Evolutionary conservation across 1,140 invertebrate genomes (phyloP).

Genomic region (Megalonaias nervosa): DNA sequence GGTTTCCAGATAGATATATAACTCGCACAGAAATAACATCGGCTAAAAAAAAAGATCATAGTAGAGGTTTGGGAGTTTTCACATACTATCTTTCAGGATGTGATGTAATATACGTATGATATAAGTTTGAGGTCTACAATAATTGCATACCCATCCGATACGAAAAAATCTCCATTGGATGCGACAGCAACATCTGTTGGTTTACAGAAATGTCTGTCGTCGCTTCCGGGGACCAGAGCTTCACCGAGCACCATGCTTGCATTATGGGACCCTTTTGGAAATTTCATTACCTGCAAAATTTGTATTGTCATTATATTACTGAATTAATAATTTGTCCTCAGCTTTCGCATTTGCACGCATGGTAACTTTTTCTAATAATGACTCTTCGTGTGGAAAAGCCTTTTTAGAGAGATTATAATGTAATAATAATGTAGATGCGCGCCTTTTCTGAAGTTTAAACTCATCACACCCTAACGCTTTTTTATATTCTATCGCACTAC

Average conservation of each 20-base stretch:
- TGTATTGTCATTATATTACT: neutral
- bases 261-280: conserved; percentile 77
- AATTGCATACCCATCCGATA: conserved; percentile 85
- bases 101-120: neutral
- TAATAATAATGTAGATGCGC: neutral
- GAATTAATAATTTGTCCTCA: neutral
- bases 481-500: too few species aligned
- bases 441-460: neutral
- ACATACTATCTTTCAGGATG: neutral
- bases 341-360: neutral
- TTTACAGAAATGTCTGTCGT: conserved; percentile 89
- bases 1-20: neutral
- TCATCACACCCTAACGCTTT: neutral
- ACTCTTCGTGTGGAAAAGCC: neutral
- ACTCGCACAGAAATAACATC: conserved; percentile 1
- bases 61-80: neutral
- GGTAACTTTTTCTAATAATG: neutral
- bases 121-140: neutral
- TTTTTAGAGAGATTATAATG: neutral
- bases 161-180: conserved; percentile 88
- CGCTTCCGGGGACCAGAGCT: conserved; percentile 85
- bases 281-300: conserved; percentile 75
- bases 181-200: conserved; percentile 93
- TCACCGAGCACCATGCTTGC: conserved; percentile 82
- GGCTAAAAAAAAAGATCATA: neutral